Conservation (phyloP, 2,113 vertebrate species). For the Meles meles region DNA sequence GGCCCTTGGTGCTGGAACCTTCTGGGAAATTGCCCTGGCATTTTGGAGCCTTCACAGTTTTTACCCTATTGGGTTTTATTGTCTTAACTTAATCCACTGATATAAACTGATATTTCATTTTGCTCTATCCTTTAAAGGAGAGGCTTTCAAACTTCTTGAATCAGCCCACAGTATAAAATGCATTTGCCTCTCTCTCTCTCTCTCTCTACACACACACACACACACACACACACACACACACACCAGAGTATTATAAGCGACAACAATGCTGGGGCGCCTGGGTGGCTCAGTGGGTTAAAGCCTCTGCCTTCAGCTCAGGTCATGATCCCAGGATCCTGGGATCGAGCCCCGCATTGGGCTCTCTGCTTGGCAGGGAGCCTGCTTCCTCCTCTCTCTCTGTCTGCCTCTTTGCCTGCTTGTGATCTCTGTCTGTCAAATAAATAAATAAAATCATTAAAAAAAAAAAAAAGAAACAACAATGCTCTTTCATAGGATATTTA, state of each 20-base stretch:
- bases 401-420: too few species aligned
- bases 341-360: too few species aligned
- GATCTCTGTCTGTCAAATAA: too few species aligned
- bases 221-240: background rate
- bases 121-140: background rate
- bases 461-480: background rate
- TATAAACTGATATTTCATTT: background rate
- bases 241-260: background rate
- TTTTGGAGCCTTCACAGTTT: background rate
- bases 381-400: too few species aligned
- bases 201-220: accelerated
- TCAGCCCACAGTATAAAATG: background rate
- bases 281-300: too few species aligned
- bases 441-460: too few species aligned
- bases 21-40: background rate
- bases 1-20: background rate
- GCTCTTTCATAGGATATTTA: background rate
- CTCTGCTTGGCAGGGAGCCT: too few species aligned
- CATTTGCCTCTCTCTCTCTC: background rate
- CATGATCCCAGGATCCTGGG: too few species aligned
- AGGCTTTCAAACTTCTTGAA: background rate
- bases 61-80: background rate
- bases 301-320: too few species aligned
- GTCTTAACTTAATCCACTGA: background rate
- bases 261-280: too few species aligned